A percentile compares a stretch with the other conserved stretches of the same genome.
Conservation (phyloP, 2,888 invertebrate species). For the Lasiommata megera region DNA sequence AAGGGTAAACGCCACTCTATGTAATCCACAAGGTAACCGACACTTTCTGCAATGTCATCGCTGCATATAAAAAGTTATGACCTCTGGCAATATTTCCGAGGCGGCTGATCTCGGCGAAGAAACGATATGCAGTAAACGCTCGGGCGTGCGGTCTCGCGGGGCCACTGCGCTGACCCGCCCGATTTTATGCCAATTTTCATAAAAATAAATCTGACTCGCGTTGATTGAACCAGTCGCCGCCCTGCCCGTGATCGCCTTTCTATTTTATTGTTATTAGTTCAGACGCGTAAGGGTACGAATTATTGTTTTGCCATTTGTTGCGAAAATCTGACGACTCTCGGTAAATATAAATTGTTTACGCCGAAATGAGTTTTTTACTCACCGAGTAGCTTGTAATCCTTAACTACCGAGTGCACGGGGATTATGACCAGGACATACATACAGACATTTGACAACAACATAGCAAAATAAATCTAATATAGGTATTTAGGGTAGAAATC, state of each 20-base stretch:
- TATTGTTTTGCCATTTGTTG: slow-evolving; percentile 78
- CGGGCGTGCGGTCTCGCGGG: slow-evolving; percentile 79
- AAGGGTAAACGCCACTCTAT: slow-evolving; percentile 37
- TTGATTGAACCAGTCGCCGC: slow-evolving; percentile 80
- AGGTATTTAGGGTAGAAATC: too few species aligned
- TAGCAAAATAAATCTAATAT: too few species aligned
- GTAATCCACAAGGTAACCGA: slow-evolving; percentile 46
- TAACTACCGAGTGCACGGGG: too few species aligned
- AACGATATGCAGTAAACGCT: slow-evolving; percentile 81
- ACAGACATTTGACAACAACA: too few species aligned
- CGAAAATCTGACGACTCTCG: slow-evolving; percentile 8
- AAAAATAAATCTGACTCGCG: slow-evolving; percentile 80
- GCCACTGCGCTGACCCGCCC: slow-evolving; percentile 74
- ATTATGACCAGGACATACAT: too few species aligned
- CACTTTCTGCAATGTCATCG: slow-evolving; percentile 80
- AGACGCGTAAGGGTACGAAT: slow-evolving; percentile 75
- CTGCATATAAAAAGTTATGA: slow-evolving; percentile 81
- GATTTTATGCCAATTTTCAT: slow-evolving; percentile 82
- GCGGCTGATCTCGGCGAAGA: slow-evolving; percentile 54
- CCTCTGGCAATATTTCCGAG: slow-evolving; percentile 76
- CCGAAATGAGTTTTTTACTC: too few species aligned
- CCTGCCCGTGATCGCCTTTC: slow-evolving; percentile 73
- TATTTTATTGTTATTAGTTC: slow-evolving; percentile 81
- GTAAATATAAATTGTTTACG: too few species aligned
- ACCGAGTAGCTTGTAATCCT: too few species aligned